phyloP scores from a whole-genome alignment of 2,797 vertebrate species.

The Falco berigora region DNA sequence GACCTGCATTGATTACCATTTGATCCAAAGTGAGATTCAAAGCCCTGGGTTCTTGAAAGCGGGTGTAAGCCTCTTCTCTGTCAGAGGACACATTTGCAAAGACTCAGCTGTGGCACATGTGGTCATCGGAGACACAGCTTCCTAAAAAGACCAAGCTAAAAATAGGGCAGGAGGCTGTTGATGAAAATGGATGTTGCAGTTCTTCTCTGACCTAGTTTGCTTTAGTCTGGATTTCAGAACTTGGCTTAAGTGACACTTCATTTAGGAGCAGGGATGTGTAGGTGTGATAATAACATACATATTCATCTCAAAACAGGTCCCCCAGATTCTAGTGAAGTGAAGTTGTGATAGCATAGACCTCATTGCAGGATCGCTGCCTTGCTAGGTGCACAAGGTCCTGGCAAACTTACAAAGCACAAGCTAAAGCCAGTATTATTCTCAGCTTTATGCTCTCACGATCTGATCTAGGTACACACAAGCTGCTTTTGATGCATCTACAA shows the following conservation, averaged over 20 bases:
- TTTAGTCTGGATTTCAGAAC: neutral
- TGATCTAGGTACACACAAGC: neutral
- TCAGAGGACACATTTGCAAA: neutral
- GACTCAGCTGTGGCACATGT: neutral
- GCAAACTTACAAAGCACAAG: neutral
- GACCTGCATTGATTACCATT: neutral
- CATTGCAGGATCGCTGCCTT: neutral
- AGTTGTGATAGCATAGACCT: neutral
- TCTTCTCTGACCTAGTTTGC: neutral
- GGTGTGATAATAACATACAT: neutral
- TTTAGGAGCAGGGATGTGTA: neutral
- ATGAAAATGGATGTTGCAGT: neutral
- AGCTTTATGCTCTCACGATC: neutral
- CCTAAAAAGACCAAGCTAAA: neutral
- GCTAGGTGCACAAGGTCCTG: rapidly evolving
- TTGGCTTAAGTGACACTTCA: neutral
- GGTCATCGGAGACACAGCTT: neutral
- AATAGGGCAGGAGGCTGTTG: neutral
- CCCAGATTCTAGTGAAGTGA: neutral
- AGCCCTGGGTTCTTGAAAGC: neutral
- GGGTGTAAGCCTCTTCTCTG: neutral
- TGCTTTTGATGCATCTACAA: neutral
- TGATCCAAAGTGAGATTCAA: neutral
- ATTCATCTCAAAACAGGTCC: neutral
- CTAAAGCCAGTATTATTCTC: neutral